phyloP scores from a whole-genome alignment of 2,113 vertebrate species.

The Onychorhynchus coronatus region DNA sequence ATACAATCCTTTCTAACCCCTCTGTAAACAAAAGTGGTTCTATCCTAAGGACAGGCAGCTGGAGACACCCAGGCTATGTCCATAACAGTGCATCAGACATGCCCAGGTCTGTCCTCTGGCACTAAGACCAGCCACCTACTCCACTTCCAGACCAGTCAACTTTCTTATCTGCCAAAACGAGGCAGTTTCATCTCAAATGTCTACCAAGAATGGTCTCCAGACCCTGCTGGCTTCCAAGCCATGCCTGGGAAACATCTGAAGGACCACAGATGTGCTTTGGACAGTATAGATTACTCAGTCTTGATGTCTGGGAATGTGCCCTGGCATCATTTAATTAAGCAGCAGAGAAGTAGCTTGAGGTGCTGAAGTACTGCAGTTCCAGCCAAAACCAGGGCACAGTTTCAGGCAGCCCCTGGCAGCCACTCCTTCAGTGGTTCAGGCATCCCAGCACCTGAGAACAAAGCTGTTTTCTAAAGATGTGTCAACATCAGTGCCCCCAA shows the following conservation, averaged over 20 bases:
- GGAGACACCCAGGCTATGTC: background rate
- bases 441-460: background rate
- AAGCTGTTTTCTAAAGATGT: background rate
- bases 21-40: background rate
- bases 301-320: background rate
- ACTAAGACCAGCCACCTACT: background rate
- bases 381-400: background rate
- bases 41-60: background rate
- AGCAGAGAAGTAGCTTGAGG: background rate
- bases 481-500: background rate
- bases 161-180: background rate
- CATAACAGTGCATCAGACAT: background rate
- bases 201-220: background rate
- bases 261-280: background rate
- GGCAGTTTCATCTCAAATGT: background rate
- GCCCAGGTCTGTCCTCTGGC: background rate
- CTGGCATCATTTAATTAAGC: background rate
- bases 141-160: background rate
- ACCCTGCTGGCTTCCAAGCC: background rate
- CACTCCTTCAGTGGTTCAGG: background rate
- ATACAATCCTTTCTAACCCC: background rate
- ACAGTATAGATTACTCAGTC: background rate
- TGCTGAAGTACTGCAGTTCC: background rate
- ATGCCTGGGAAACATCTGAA: constrained; percentile 13
- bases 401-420: background rate